These are phyloP conservation scores for Mycogona germanica DNA, from an alignment of 2,888 invertebrate genomes.

Conservation along the genomic window DNA sequence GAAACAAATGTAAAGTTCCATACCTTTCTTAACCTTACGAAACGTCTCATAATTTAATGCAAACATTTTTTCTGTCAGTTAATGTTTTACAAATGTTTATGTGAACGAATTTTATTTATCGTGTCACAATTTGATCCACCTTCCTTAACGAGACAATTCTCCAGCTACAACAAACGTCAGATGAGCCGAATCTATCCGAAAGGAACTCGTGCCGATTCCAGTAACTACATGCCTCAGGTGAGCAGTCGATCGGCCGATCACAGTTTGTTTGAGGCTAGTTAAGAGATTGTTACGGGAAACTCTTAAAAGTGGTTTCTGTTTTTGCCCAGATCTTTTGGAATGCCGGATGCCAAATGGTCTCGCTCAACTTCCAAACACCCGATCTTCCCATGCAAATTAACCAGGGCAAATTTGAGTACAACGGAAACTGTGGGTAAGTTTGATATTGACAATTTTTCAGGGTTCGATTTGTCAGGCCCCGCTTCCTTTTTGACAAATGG, in stretches of 20 bases:
- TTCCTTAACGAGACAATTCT: not conserved
- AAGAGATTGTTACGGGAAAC: not conserved
- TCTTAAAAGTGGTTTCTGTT: constrained; percentile 10
- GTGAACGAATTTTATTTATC: too few relatives aligned
- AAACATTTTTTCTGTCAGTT: too few relatives aligned
- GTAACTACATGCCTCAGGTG: constrained; percentile 98
- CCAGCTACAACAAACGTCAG: constrained; percentile 90
- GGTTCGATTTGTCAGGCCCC: too few relatives aligned
- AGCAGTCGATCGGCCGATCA: constrained; percentile 9
- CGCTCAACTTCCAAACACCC: constrained; percentile 95
- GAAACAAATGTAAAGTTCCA: too few relatives aligned
- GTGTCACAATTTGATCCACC: not conserved
- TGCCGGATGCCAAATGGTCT: constrained; percentile 98
- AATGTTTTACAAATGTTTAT: too few relatives aligned
- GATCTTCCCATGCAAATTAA: constrained; percentile 99
- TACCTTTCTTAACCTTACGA: too few relatives aligned
- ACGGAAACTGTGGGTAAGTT: constrained; percentile 82
- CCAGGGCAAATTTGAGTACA: constrained; percentile 99
- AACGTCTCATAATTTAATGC: too few relatives aligned
- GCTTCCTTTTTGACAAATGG: too few relatives aligned
- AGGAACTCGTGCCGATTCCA: constrained; percentile 96
- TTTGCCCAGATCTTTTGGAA: constrained; percentile 92
- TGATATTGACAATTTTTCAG: not conserved
- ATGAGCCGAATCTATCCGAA: constrained; percentile 99
- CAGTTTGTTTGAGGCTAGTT: too few relatives aligned